Evolutionary conservation across 1,140 invertebrate species (phyloP).

Genomic region (Sitodiplosis mosellana): DNA sequence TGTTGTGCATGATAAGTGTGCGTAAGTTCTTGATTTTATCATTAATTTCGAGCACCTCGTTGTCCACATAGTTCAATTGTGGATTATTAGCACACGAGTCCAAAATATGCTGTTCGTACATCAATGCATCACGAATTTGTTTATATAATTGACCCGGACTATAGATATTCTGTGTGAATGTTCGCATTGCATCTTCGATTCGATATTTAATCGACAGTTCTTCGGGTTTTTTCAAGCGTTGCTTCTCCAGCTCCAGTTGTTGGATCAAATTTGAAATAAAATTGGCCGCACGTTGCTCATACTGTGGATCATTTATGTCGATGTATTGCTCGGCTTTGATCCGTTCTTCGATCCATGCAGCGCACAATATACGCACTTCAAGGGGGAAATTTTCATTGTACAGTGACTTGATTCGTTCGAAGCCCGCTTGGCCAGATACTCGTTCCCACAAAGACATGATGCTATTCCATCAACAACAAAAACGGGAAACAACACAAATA

Average conservation of each 20-base stretch:
- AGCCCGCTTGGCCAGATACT: neutral
- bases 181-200: constrained; percentile 3
- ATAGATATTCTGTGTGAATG: constrained; percentile 1
- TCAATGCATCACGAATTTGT: constrained; percentile 1
- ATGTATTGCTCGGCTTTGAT: constrained; percentile 16
- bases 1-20: neutral
- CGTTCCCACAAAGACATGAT: neutral
- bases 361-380: constrained; percentile 20
- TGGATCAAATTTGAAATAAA: neutral
- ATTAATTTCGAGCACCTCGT: neutral
- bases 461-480: too few relatives aligned
- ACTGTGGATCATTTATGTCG: constrained; percentile 1
- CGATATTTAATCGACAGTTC: neutral
- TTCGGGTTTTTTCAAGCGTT: neutral
- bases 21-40: neutral
- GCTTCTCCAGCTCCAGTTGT: neutral
- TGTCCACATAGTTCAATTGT: neutral
- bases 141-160: neutral
- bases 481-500: too few relatives aligned
- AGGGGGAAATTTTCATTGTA: constrained; percentile 22
- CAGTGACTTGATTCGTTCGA: neutral
- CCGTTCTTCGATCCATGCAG: constrained; percentile 23
- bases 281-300: neutral
- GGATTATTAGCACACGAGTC: neutral
- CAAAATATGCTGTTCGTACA: neutral